A percentile compares a stretch with the other conserved stretches of the same genome.
These are phyloP conservation scores for Eupithecia subfuscata DNA, from an alignment of 2,888 invertebrate species.

Conservation along the genomic window DNA sequence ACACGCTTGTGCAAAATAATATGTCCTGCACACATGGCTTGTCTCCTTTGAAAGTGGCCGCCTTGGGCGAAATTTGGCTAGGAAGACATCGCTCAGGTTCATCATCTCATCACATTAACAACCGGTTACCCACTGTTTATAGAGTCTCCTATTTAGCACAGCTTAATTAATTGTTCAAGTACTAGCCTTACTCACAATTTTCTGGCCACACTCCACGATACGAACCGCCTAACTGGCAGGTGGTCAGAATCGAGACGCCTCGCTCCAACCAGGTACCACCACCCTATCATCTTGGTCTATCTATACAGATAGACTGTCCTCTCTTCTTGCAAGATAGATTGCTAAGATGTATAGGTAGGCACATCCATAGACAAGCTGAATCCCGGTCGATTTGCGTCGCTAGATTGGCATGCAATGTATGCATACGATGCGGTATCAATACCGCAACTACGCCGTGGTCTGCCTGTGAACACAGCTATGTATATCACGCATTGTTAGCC, in stretches of 20 bases:
- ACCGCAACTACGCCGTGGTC: not conserved
- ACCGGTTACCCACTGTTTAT: too few relatives aligned
- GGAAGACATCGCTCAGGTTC: too few relatives aligned
- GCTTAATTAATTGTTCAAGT: too few relatives aligned
- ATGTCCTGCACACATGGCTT: too few relatives aligned
- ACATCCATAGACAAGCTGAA: not conserved
- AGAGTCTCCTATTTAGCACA: too few relatives aligned
- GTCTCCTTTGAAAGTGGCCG: too few relatives aligned
- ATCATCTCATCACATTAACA: too few relatives aligned
- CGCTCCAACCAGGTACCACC: not conserved
- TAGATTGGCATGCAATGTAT: constrained; percentile 9
- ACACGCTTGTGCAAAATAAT: too few relatives aligned
- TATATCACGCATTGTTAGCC: constrained; percentile 6
- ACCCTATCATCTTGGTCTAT: not conserved
- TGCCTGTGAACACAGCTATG: constrained; percentile 9
- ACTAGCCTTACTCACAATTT: not conserved
- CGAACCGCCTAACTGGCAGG: not conserved
- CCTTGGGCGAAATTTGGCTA: too few relatives aligned
- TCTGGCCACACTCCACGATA: too few relatives aligned
- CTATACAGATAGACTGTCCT: not conserved
- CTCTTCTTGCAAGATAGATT: not conserved
- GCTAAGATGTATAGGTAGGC: not conserved
- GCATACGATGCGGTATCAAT: constrained; percentile 6
- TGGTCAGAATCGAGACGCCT: not conserved
- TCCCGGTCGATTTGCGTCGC: not conserved